Evolutionary conservation across 2,113 vertebrate species (phyloP).

Genomic region (Thunnus thynnus): DNA sequence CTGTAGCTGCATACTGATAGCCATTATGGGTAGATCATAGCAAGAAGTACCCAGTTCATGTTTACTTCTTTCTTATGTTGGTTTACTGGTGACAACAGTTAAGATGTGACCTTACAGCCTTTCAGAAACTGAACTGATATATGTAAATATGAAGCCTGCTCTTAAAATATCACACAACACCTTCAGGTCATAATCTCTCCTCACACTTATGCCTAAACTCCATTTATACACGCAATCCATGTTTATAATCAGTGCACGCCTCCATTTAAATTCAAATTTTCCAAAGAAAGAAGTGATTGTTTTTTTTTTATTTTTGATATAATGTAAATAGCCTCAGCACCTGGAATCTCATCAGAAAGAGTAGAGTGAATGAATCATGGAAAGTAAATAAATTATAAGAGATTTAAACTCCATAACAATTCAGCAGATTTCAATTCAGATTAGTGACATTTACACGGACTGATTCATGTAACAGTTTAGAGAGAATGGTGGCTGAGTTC

Average conservation of each 20-base stretch:
- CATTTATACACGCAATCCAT: conserved; percentile 1
- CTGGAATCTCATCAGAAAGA: conserved; percentile 1
- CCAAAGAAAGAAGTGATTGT: conserved; percentile 23
- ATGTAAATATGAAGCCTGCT: too few relatives aligned
- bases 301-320: conserved; percentile 34
- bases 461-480: background rate
- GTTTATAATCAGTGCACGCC: conserved; percentile 15
- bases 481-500: background rate
- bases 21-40: conserved; percentile 17
- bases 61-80: conserved; percentile 27
- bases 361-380: conserved; percentile 15
- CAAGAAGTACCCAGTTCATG: conserved; percentile 20
- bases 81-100: conserved; percentile 29
- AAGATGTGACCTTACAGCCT: conserved; percentile 4
- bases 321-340: conserved; percentile 25
- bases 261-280: conserved; percentile 15
- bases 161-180: background rate
- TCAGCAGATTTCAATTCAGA: background rate
- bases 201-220: conserved; percentile 1
- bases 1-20: conserved; percentile 37
- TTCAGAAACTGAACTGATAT: background rate
- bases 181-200: background rate
- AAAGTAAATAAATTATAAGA: background rate
- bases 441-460: background rate
- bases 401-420: background rate